Evolutionary conservation across 2,113 vertebrate genomes (phyloP), one percentile per base, ranked within the genome.

Genomic region (Chlorodrepanis virens): DNA sequence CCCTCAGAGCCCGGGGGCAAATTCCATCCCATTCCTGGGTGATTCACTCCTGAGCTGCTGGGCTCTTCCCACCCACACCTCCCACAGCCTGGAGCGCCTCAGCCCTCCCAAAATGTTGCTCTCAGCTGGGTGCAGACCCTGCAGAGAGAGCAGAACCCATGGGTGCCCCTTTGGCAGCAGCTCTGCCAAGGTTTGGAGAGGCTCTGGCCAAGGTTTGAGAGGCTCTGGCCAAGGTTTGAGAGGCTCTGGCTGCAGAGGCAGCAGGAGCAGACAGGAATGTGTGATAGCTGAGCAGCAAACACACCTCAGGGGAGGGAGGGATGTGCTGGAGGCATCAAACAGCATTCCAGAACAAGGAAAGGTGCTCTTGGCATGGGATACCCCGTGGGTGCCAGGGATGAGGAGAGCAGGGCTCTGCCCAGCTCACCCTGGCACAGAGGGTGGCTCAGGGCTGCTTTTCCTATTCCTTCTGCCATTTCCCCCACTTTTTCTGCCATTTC

Each of bases 301-400:
- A 44, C 39, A 19, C 85, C 95, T 14, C 35, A 7, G 95, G 84
- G 84, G 23, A 68, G 50, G 96, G 89, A 96, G 89, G 82, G 49
- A 67, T 27, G 56, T 27, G 65, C 56, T 53, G 90, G 18, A 19
- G 75, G 87, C 79, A 52, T n/a, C 75, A 9, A 29, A 49, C 39
- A 85, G 8, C 74, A 29, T 93, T 87, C 57, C 83, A 78, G 35
- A 63, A 20, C 35, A 22, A 59, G 47, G 50, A 28, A 37, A 70
- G n/a, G 19, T 5, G 52, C 3, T 83, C 28, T 47, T 84, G 76
- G 74, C 53, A 24, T 0, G 63, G 90, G n/a, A 31, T 33, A 12
- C 12, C 31, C 31, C 1, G 11, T 14, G 11, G 65, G 37, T 80
- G 83, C 76, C 80, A 89, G 52, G 50, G 69, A 35, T 6, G 57